A percentile compares a stretch with the other conserved stretches of the same genome.
These are phyloP conservation scores for Danionella dracula DNA, from an alignment of 2,797 vertebrate genomes.

Conservation along the genomic window DNA sequence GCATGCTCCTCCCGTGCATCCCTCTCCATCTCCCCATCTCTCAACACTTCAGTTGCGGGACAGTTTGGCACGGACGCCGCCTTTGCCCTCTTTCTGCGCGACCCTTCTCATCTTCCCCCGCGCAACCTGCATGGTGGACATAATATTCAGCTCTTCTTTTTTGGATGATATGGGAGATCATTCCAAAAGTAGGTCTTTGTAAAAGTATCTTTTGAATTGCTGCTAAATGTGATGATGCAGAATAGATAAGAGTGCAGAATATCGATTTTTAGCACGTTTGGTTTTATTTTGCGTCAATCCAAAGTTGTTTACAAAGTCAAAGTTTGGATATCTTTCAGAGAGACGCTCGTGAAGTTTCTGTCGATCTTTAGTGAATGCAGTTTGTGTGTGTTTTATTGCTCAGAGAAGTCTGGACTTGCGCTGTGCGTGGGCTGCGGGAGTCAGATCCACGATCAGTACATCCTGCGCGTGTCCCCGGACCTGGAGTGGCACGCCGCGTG, in stretches of 20 bases:
- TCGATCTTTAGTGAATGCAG: neutral
- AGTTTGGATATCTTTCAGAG: neutral
- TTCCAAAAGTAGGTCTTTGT: conserved; percentile 83
- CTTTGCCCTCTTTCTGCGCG: conserved; percentile 59
- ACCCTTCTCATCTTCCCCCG: conserved; percentile 52
- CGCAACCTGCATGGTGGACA: conserved; percentile 87
- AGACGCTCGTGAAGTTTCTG: neutral
- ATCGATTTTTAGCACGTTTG: neutral
- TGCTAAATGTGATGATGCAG: neutral
- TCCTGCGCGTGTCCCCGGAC: conserved; percentile 91
- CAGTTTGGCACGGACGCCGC: conserved; percentile 65
- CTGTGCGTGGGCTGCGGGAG: conserved; percentile 96
- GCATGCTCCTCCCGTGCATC: neutral
- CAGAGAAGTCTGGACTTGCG: conserved; percentile 89
- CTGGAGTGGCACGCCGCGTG: conserved; percentile 97
- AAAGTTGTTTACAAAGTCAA: neutral
- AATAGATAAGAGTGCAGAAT: neutral
- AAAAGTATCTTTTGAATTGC: neutral
- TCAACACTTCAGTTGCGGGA: conserved; percentile 71
- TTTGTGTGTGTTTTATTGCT: neutral
- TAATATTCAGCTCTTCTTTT: conserved; percentile 78
- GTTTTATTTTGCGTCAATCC: neutral
- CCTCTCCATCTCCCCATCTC: conserved; percentile 66
- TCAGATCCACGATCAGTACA: conserved; percentile 94
- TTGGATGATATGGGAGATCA: conserved; percentile 94